These are phyloP conservation scores for Callitettix versicolor DNA, from an alignment of 1,140 invertebrate species.

Conservation along the genomic window DNA sequence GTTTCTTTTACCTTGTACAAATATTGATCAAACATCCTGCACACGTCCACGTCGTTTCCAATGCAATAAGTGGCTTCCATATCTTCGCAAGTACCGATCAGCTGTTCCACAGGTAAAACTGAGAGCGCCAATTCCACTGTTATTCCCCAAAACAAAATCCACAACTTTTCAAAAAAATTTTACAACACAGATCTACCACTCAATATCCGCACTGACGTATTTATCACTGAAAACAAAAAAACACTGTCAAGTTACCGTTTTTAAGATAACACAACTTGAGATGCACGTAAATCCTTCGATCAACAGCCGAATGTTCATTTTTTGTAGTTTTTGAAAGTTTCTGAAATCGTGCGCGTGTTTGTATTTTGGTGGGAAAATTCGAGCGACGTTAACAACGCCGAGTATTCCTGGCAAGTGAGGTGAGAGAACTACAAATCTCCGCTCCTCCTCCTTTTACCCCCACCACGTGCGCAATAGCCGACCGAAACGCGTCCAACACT, in stretches of 20 bases:
- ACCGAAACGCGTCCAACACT: not conserved
- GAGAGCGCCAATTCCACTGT: conserved; percentile 18
- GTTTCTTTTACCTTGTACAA: conserved; percentile 45
- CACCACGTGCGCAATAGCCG: not conserved
- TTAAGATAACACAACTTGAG: no score
- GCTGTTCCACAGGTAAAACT: not conserved
- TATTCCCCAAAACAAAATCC: not conserved
- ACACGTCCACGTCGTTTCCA: conserved; percentile 48
- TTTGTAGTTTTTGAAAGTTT: no score
- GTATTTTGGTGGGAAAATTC: not conserved
- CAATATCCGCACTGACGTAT: no score
- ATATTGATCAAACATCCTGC: conserved; percentile 57
- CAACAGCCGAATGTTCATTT: no score
- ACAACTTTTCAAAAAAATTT: not conserved
- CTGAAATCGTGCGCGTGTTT: not conserved
- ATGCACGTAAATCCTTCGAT: no score
- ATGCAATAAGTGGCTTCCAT: conserved; percentile 54
- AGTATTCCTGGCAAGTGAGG: not conserved
- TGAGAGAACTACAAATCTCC: not conserved
- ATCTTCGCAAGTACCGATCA: conserved; percentile 19
- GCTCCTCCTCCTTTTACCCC: not conserved
- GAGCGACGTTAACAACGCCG: not conserved
- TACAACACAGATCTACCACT: no score
- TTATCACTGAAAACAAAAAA: no score
- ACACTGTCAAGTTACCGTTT: no score